These are phyloP conservation scores for Apogon talboti DNA, from an alignment of 2,797 vertebrate species.

Conservation along the genomic window DNA sequence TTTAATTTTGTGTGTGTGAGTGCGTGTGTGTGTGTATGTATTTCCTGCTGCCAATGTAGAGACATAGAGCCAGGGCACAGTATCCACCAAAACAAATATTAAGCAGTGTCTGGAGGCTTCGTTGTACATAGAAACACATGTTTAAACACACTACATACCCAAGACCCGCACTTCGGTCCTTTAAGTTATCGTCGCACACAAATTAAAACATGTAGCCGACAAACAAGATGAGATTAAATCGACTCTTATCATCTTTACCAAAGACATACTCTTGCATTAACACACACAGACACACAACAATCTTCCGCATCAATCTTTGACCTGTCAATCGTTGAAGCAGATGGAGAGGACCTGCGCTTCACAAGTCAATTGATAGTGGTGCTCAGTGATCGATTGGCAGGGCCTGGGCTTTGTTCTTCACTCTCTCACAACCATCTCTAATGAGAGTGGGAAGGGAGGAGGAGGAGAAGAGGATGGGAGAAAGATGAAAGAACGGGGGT, in stretches of 20 bases:
- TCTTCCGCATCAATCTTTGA: slow-evolving; percentile 71
- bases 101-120: slow-evolving; percentile 44
- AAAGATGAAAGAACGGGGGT: slow-evolving; percentile 70
- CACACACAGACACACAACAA: slow-evolving; percentile 55
- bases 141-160: neutral
- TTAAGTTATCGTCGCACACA: slow-evolving; percentile 21
- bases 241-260: slow-evolving; percentile 45
- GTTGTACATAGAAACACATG: slow-evolving; percentile 25
- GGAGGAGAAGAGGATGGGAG: slow-evolving; percentile 57
- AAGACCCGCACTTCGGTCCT: neutral
- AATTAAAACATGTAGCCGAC: slow-evolving; percentile 47
- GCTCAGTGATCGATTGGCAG: slow-evolving; percentile 74
- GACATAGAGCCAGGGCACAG: slow-evolving; percentile 56
- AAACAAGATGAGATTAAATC: slow-evolving; percentile 48
- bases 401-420: slow-evolving; percentile 72
- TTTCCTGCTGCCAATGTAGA: slow-evolving; percentile 52
- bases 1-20: slow-evolving; percentile 56
- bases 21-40: slow-evolving; percentile 8
- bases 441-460: slow-evolving; percentile 70
- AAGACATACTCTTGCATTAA: slow-evolving; percentile 50
- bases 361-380: slow-evolving; percentile 71
- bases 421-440: slow-evolving; percentile 72
- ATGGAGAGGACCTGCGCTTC: slow-evolving; percentile 66
- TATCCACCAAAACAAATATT: slow-evolving; percentile 61
- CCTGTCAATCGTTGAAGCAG: slow-evolving; percentile 57